Evolutionary conservation across 2,888 invertebrate genomes (phyloP), one percentile per base, ranked within the genome.

Genomic region (Pseudeuparius sepicola): DNA sequence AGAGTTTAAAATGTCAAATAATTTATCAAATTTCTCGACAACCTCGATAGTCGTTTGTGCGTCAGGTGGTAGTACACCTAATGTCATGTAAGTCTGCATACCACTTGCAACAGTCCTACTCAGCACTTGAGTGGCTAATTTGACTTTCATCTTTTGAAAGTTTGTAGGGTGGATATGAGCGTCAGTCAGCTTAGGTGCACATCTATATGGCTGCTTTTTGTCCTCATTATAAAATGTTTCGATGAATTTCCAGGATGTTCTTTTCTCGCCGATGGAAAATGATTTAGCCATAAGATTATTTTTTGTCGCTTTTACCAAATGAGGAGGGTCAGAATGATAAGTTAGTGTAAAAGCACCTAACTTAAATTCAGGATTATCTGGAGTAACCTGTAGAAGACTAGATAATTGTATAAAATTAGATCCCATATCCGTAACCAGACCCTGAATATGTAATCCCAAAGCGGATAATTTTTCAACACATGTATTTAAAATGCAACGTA

Each of bases 121-220:
- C 5, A 39, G n/a, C 2, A 39, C 38, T 36, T 38, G 38, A 24
- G 14, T 17, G 2, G 36, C 45, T 12, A 40, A 34, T 23, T 45
- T 45, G 1, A 48, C 45, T 10, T 44, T 43, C 44, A 49, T 48
- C 40, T 46, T 48, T 33, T 43, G 30, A 17, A 46, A 47, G 7
- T 31, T 36, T 12, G 16, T 37, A 14, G 43, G 44, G 24, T 36
- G 18, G 4, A 46, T 17, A 40, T 46, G 45, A 6, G 37, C 11
- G 24, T 47, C 37, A 2, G 47, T 41, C 10, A 46, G 27, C 35
- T 46, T 44, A 20, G 40, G 41, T 17, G 43, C 39, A 4, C 28
- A 25, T 25, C 43, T 37, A 18, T 34, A 34, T 4, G 15, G 16
- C 2, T 28, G 18, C 10, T 28, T 34, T 12, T 18, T 27, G 3